These are phyloP conservation scores for Chaetophractus vellerosus DNA, from an alignment of 2,797 vertebrate genomes.

Conservation along the genomic window DNA sequence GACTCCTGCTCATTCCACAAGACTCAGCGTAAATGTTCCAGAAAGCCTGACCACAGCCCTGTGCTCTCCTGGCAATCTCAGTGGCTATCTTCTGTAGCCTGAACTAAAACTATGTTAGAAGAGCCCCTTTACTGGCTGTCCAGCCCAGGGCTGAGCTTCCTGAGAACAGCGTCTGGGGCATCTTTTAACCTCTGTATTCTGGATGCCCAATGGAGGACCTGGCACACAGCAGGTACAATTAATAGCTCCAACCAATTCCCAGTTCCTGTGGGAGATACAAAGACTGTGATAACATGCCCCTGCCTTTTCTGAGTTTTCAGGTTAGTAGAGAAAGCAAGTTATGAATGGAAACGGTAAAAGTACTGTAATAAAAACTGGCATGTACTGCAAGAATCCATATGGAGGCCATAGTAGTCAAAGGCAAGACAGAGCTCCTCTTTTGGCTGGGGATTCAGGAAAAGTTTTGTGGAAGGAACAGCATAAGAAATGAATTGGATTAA, in stretches of 20 bases:
- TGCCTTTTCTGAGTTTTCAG: constrained; percentile 21
- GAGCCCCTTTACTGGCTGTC: neutral
- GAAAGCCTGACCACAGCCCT: neutral
- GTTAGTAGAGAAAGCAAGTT: neutral
- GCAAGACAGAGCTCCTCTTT: neutral
- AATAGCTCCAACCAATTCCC: neutral
- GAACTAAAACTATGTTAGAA: neutral
- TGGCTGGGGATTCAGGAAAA: neutral
- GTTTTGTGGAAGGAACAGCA: neutral
- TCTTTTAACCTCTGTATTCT: neutral
- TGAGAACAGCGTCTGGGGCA: neutral
- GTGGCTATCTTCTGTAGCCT: neutral
- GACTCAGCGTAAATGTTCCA: neutral
- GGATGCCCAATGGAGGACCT: neutral
- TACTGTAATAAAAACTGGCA: neutral
- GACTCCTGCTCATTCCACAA: neutral
- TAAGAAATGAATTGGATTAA: neutral
- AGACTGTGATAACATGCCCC: neutral
- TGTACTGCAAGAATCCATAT: neutral
- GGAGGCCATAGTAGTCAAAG: neutral
- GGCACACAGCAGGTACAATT: neutral
- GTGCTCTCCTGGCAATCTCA: neutral
- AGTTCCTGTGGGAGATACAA: neutral
- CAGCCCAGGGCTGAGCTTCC: neutral
- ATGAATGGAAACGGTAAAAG: neutral